A percentile compares a stretch with the other conserved stretches of the same genome.
These are phyloP conservation scores for Emydura subglobosa DNA, from an alignment of 2,113 vertebrate species.

Conservation along the genomic window DNA sequence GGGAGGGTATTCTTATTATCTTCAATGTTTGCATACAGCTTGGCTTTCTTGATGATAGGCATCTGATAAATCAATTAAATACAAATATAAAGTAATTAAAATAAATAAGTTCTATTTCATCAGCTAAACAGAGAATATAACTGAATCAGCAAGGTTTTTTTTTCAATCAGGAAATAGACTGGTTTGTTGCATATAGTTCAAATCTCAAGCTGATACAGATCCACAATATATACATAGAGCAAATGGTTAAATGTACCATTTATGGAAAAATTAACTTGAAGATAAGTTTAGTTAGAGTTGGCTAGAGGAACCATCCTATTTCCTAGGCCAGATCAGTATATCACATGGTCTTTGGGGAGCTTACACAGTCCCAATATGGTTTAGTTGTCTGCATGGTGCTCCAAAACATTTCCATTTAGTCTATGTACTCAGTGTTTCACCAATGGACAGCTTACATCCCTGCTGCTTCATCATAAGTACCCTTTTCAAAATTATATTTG, in stretches of 20 bases:
- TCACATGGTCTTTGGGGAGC: neutral
- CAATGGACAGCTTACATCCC: constrained; percentile 11
- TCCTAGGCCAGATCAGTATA: neutral
- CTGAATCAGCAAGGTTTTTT: neutral
- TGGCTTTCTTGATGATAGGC: neutral
- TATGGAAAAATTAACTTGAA: neutral
- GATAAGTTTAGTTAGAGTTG: neutral
- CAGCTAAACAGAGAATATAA: constrained; percentile 23
- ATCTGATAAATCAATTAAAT: neutral
- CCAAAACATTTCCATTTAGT: neutral
- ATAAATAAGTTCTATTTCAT: neutral
- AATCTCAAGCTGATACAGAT: constrained; percentile 11
- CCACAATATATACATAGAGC: neutral
- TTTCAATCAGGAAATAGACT: neutral
- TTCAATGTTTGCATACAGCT: neutral
- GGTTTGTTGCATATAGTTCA: neutral
- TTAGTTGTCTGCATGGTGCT: neutral
- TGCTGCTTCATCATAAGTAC: neutral
- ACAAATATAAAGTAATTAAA: neutral
- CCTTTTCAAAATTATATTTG: constrained; percentile 12
- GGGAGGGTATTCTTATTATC: neutral
- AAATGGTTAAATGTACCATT: neutral
- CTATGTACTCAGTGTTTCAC: neutral
- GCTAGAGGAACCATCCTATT: neutral
- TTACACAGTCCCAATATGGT: neutral